phyloP scores from a whole-genome alignment of 1,140 invertebrate genomes.

The Drosophila insularis region DNA sequence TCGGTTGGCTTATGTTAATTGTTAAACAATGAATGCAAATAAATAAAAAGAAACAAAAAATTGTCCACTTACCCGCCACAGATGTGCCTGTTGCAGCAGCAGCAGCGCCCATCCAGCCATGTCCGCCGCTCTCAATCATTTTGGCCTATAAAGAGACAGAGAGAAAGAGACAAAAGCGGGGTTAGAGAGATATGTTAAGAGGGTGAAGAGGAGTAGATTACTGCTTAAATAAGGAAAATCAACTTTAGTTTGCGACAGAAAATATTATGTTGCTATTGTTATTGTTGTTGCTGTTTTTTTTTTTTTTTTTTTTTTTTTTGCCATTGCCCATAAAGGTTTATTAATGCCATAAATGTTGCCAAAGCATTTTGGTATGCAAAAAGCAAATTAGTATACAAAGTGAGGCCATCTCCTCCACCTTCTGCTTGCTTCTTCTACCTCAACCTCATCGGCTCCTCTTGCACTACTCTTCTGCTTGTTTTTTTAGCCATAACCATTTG shows the following conservation, averaged over 20 bases:
- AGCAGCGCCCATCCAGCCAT: slow-evolving; percentile 77
- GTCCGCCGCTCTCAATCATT: slow-evolving; percentile 79
- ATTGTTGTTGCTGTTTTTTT: not conserved
- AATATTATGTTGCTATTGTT: slow-evolving; percentile 1
- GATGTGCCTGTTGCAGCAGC: slow-evolving; percentile 75
- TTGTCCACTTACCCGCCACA: slow-evolving; percentile 75
- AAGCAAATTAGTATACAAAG: slow-evolving; percentile 80
- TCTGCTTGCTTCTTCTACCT: not conserved
- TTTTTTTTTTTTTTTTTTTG: slow-evolving; percentile 43
- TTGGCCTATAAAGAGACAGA: slow-evolving; percentile 66
- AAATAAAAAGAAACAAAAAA: slow-evolving; percentile 6
- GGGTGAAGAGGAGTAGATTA: not conserved
- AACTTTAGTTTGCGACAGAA: slow-evolving; percentile 8
- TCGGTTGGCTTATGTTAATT: slow-evolving; percentile 33
- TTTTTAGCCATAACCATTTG: not conserved
- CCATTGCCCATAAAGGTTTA: slow-evolving; percentile 76
- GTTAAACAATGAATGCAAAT: slow-evolving; percentile 29
- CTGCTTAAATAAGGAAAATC: not conserved
- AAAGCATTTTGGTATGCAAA: slow-evolving; percentile 73
- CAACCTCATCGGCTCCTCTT: not conserved
- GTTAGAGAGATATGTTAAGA: slow-evolving; percentile 24
- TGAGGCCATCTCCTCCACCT: slow-evolving; percentile 40
- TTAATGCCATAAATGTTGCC: slow-evolving; percentile 75
- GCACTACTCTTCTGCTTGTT: not conserved
- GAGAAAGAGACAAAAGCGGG: not conserved